These are phyloP conservation scores for Junco hyemalis DNA, from an alignment of 2,113 vertebrate species.

Conservation along the genomic window DNA sequence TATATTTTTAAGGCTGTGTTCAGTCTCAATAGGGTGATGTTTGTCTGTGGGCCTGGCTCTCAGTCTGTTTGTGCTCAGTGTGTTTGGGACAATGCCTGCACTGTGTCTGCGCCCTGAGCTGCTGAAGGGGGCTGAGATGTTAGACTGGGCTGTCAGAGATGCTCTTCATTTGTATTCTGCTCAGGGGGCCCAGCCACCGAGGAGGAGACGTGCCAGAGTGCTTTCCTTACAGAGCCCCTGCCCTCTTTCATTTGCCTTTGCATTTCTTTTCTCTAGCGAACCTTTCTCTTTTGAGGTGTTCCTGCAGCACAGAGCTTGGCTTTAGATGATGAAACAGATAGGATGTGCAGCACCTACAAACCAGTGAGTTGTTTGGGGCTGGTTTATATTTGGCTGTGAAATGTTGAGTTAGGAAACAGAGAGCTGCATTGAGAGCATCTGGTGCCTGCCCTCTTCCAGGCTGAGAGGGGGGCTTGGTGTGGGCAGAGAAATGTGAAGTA, in stretches of 20 bases:
- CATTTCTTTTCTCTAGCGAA: neutral
- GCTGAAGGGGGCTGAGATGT: neutral
- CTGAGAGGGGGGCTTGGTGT: neutral
- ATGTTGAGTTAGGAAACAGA: neutral
- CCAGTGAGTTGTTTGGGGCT: neutral
- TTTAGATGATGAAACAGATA: neutral
- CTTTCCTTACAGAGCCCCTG: neutral
- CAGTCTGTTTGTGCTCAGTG: slow-evolving; percentile 5
- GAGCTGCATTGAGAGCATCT: neutral
- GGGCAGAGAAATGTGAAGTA: neutral
- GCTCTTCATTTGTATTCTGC: slow-evolving; percentile 61
- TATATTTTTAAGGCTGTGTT: slow-evolving; percentile 35
- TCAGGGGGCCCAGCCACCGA: slow-evolving; percentile 4
- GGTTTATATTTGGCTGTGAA: neutral
- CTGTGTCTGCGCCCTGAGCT: slow-evolving; percentile 50
- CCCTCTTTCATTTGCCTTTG: neutral
- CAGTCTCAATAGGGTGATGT: slow-evolving; percentile 1
- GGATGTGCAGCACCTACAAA: neutral
- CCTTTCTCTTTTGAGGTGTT: neutral
- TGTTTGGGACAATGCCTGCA: slow-evolving; percentile 48
- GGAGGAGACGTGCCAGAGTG: slow-evolving; percentile 1
- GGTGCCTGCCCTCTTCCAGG: neutral
- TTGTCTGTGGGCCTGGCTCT: slow-evolving; percentile 35
- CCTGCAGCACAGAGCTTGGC: neutral
- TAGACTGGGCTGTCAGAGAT: neutral